Evolutionary conservation across 2,797 vertebrate genomes (phyloP), one percentile per base, ranked within the genome.

Genomic region (Triplophysa yarkandensis): DNA sequence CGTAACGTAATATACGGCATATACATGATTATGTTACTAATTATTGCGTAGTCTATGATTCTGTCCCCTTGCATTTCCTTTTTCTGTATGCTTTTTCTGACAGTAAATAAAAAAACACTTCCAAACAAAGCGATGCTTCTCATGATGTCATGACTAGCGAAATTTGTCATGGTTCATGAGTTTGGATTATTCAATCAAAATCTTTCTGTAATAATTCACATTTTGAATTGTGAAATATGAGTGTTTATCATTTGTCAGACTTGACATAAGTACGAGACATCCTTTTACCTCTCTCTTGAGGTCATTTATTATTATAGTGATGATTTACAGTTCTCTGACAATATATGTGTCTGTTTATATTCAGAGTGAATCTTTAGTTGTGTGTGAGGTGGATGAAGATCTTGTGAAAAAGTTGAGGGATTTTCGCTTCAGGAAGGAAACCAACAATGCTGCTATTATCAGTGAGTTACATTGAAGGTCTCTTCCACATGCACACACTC

Each of bases 381-480:
- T 94, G 70, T 94, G 93, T 74, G 90, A 92, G 6, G 92, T 94
- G 80, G 92, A 93, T 30, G 85, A 84, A 69, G 89, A 90, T 28
- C 84, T 93, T 81, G 85, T 93, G 0, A 85, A 89, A 67, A 93
- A 89, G 86, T 83, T 94, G 77, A 83, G 39, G 43, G 81, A 88
- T 68, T 94, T 94, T 30, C 92, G 92, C 58, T 91, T 94, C 78
- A 90, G 92, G 54, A 94, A 93, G 86, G 88, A 90, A 78, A 93
- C 91, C 75, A 92, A 88, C 23, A 93, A 94, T 6, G 92, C 92
- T 0, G 93, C 93, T 44, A 92, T 94, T 66, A 83, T 94, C 55
- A 93, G 92, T 94, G 80, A 92, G 92, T 89, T 39, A 4, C 54
- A 43, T 13, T 13, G 9, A 21, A 14, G 46, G 21, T 30, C 30